phyloP scores from a whole-genome alignment of 1,140 invertebrate genomes.

The Drosophila fuyamai region DNA sequence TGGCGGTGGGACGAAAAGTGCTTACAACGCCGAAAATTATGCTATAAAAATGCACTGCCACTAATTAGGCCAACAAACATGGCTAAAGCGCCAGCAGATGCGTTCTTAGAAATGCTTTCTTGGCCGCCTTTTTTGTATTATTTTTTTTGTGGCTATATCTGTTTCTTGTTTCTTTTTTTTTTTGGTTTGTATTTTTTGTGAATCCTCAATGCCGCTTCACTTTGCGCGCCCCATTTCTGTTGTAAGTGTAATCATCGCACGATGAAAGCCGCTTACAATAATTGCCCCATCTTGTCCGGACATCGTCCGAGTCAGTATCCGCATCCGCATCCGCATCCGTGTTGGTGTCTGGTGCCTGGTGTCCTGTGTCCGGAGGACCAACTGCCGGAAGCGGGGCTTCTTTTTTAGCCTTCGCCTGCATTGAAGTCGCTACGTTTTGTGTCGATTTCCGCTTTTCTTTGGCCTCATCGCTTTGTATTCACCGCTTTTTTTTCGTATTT shows the following conservation, averaged over 20 bases:
- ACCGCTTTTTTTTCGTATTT: not conserved
- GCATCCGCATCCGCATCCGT: conserved; percentile 4
- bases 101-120: conserved; percentile 45
- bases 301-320: conserved; percentile 50
- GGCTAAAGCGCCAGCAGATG: conserved; percentile 42
- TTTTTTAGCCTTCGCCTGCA: conserved; percentile 34
- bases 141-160: conserved; percentile 12
- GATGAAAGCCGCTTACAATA: conserved; percentile 83
- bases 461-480: not conserved
- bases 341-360: not conserved
- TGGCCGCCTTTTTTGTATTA: conserved; percentile 7
- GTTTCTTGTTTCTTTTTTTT: conserved; percentile 3
- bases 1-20: conserved; percentile 55
- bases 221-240: conserved; percentile 70
- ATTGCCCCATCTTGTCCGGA: conserved; percentile 75
- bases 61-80: conserved; percentile 80
- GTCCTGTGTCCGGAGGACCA: not conserved
- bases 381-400: conserved; percentile 3
- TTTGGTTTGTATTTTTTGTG: conserved; percentile 9
- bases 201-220: conserved; percentile 22
- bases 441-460: conserved; percentile 58
- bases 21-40: conserved; percentile 79
- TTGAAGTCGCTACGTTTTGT: conserved; percentile 65
- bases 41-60: conserved; percentile 79
- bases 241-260: conserved; percentile 82